A percentile compares a stretch with the other conserved stretches of the same genome.
Evolutionary conservation across 2,888 invertebrate genomes (phyloP).

Genomic region (Cheilosia urbana): DNA sequence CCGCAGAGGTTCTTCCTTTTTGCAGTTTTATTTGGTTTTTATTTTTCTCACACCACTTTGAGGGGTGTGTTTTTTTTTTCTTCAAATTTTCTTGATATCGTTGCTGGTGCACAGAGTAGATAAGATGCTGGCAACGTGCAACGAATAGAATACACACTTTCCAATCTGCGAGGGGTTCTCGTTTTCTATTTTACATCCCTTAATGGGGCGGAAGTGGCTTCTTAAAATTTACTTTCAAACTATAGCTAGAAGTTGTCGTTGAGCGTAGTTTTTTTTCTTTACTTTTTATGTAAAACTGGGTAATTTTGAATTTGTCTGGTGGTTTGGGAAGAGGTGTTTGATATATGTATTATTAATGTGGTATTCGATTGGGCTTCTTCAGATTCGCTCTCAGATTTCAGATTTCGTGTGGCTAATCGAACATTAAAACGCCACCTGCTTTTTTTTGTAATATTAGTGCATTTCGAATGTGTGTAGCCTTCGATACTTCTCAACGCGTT

Average conservation of each 20-base stretch:
- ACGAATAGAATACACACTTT: conserved; percentile 10
- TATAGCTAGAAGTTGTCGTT: conserved; percentile 25
- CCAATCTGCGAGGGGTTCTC: not conserved
- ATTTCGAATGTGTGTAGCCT: no score
- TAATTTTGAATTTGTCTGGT: conserved; percentile 19
- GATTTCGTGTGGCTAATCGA: no score
- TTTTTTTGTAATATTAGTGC: no score
- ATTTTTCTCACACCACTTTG: conserved; percentile 12
- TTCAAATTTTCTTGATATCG: conserved; percentile 3
- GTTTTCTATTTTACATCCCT: conserved; percentile 45
- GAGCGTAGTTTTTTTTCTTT: conserved; percentile 4
- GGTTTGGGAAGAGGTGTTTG: conserved; percentile 3
- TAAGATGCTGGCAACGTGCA: conserved; percentile 45
- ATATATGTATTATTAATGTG: no score
- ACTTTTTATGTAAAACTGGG: conserved; percentile 28
- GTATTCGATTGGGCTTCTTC: no score
- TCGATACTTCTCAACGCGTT: no score
- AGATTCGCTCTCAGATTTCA: no score
- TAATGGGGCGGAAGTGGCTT: conserved; percentile 66
- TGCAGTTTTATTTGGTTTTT: not conserved
- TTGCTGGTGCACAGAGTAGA: conserved; percentile 23
- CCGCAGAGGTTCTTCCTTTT: conserved; percentile 15
- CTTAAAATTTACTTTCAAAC: conserved; percentile 60
- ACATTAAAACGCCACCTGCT: no score
- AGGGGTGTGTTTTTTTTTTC: not conserved